These are phyloP conservation scores for Laticauda colubrina DNA, from an alignment of 2,113 vertebrate genomes.

Conservation along the genomic window DNA sequence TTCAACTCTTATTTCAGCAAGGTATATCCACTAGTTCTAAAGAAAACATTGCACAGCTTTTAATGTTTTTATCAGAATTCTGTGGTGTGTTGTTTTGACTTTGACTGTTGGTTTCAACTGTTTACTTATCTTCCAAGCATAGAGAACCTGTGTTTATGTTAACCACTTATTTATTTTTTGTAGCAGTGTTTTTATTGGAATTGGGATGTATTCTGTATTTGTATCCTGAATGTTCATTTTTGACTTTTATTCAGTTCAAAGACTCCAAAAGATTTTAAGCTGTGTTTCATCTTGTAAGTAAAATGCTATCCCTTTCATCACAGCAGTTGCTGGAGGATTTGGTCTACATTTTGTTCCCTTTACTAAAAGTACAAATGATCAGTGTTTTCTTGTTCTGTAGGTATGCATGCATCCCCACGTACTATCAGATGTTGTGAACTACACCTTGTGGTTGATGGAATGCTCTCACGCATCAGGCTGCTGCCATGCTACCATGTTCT, in stretches of 20 bases:
- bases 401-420: constrained; percentile 95
- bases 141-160: background rate
- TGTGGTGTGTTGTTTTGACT: background rate
- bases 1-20: background rate
- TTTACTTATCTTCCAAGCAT: background rate
- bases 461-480: constrained; percentile 98
- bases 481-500: constrained; percentile 99
- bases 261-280: background rate
- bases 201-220: background rate
- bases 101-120: background rate
- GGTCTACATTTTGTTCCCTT: background rate
- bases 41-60: background rate
- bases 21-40: background rate
- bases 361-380: background rate
- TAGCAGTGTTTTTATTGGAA: background rate
- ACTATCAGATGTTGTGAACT: constrained; percentile 92
- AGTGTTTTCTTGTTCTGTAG: constrained; percentile 66
- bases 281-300: background rate
- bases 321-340: background rate
- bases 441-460: constrained; percentile 96
- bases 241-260: background rate
- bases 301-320: background rate
- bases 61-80: background rate
- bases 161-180: background rate
- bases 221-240: background rate